Evolutionary conservation across 2,797 vertebrate species (phyloP), one percentile per base, ranked within the genome.

Genomic region (Halcyon badia): DNA sequence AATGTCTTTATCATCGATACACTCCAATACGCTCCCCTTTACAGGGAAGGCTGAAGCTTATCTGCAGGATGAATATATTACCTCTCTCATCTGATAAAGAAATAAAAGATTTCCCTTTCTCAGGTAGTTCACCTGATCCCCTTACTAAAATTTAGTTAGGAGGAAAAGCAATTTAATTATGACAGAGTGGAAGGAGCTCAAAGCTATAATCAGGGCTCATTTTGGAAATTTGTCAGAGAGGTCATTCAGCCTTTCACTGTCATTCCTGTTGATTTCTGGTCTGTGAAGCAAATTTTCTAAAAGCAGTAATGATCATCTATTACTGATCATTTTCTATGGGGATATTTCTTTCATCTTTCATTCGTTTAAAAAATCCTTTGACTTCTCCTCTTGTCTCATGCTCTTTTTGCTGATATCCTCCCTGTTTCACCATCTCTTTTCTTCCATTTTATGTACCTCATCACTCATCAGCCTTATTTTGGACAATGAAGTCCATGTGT

Each of bases 221-320:
- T 93, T 65, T n/a, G n/a, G 81, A 85, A 73, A 96, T 90, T 51
- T 87, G n/a, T 89, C 75, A 80, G 33, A 87, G 31, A 84, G 48
- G 83, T 93, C 78, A 82, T 68, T 87, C 83, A 95, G 87, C 6
- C 73, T 37, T 90, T 84, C 33, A 19, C 46, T 83, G 37, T 70
- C 85, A 57, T 72, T 86, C 11, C 64, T 95, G 51, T 83, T 79
- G 33, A 64, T 65, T 94, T 91, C 76, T 95, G n/a, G 56, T 44
- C 57, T 17, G 24, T 61, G 37, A 77, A 79, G 84, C 5, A 8
- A 83, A 61, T 92, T 83, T 93, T 83, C 78, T 80, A 62, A 82
- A 52, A 44, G 25, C 48, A 54, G 14, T 51, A 87, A 90, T 33
- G 62, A 84, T 85, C 26, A 49, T 41, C 64, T 83, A 70, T 79